Evolutionary conservation across 2,888 invertebrate genomes (phyloP), one percentile per base, ranked within the genome.

Genomic region (Heteromurus nitidus): DNA sequence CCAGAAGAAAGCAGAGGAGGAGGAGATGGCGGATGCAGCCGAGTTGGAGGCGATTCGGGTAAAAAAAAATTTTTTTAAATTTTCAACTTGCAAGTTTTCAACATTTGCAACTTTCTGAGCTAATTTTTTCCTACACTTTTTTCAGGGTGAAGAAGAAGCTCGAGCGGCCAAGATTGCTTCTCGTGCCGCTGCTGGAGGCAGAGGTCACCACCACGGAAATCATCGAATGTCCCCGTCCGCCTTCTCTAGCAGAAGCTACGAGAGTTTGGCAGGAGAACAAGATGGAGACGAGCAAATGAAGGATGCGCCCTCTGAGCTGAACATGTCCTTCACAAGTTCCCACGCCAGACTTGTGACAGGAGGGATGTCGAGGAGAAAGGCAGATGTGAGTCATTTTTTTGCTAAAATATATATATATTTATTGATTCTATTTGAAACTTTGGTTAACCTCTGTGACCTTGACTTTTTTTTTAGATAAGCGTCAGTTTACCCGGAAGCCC

Each of bases 1-100:
- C 90, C 97, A 98, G 91, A 97, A 97, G 93, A 97, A 97, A 91
- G 98, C 97, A 74, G 96, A 96, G 90, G 96, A 97, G 90, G 97
- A 97, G 89, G 97, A 96, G 90, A 88, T 89, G 83, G 89, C 89
- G 18, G 90, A 89, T 0, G 95, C 95, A 84, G 97, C 96, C 58
- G 97, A 98, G 90, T 96, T 97, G 89, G 96, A 96, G 91, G 96
- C 96, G 18, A n/a, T 18, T 16, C 50, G 18, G 28, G 67, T n/a
- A n/a, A n/a, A n/a, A n/a, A n/a, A n/a, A n/a, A n/a, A n/a, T n/a
- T n/a, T n/a, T n/a, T n/a, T n/a, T n/a, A n/a, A n/a, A n/a, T n/a
- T n/a, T n/a, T n/a, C n/a, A n/a, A n/a, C n/a, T n/a, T n/a, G n/a
- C n/a, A n/a, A n/a, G n/a, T n/a, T n/a, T n/a, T n/a, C n/a, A n/a